Conservation (phyloP, 2,797 vertebrate genomes). For the Sphenodon punctatus region DNA sequence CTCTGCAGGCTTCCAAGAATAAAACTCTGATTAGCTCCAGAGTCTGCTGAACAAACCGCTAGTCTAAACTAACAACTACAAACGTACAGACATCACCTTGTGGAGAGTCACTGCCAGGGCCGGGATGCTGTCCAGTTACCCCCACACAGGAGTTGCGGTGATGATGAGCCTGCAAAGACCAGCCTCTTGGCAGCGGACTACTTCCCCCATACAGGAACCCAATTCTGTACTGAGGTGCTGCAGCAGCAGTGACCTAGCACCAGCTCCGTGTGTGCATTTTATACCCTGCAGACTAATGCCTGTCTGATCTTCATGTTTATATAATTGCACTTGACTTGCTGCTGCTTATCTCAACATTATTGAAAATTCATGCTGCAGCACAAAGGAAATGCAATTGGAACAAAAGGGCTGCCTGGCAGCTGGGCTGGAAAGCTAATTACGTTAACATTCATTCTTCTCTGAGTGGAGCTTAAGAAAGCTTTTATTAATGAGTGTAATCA, state of each 20-base stretch:
- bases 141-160: conserved; percentile 36
- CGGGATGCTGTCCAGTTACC: conserved; percentile 13
- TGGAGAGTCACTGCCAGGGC: conserved; percentile 28
- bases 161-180: conserved; percentile 29
- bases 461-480: conserved; percentile 37
- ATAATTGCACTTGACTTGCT: conserved; percentile 75
- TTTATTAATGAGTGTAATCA: conserved; percentile 39
- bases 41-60: not conserved
- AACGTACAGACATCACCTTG: not conserved
- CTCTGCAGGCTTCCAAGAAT: not conserved
- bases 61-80: conserved; percentile 8
- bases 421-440: conserved; percentile 68
- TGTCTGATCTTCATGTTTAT: conserved; percentile 77
- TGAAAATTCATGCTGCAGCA: conserved; percentile 80
- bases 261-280: conserved; percentile 66
- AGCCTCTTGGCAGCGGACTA: conserved; percentile 54
- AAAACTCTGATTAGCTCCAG: not conserved
- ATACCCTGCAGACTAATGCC: conserved; percentile 77
- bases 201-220: conserved; percentile 62
- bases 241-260: conserved; percentile 59
- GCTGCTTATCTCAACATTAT: conserved; percentile 77
- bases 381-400: conserved; percentile 72
- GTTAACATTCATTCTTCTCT: conserved; percentile 55
- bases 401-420: conserved; percentile 68
- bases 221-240: conserved; percentile 63